Conservation (phyloP, 2,797 vertebrate species). For the Pantherophis vulpinus region DNA sequence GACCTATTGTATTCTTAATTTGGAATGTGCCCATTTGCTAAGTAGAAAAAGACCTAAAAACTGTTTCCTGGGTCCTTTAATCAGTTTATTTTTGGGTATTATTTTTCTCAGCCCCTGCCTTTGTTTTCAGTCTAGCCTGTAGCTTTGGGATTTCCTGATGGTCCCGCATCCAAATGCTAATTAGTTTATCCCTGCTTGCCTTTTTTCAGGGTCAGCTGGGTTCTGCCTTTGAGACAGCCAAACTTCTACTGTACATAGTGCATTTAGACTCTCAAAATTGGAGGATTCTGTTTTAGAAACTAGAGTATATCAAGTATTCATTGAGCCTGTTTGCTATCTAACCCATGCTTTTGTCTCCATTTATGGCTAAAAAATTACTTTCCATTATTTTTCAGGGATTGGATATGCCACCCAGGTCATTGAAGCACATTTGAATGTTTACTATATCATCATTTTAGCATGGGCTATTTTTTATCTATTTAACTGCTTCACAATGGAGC, state of each 20-base stretch:
- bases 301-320: not conserved
- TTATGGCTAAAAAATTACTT: not conserved
- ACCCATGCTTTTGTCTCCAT: not conserved
- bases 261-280: not conserved
- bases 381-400: constrained; percentile 77
- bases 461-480: constrained; percentile 99
- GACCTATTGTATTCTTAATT: not conserved
- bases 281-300: not conserved
- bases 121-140: not conserved
- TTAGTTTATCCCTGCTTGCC: not conserved
- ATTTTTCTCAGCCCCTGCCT: not conserved
- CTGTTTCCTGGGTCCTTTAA: not conserved
- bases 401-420: constrained; percentile 98
- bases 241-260: not conserved
- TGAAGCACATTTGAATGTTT: constrained; percentile 93
- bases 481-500: constrained; percentile 96
- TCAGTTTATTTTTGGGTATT: not conserved
- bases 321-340: not conserved
- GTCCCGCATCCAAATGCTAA: not conserved
- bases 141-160: not conserved
- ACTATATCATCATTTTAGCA: constrained; percentile 95
- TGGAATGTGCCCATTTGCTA: not conserved
- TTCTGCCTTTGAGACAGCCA: not conserved
- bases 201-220: not conserved
- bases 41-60: not conserved